Evolutionary conservation across 2,888 invertebrate genomes (phyloP).

Genomic region (Laothoe populi): DNA sequence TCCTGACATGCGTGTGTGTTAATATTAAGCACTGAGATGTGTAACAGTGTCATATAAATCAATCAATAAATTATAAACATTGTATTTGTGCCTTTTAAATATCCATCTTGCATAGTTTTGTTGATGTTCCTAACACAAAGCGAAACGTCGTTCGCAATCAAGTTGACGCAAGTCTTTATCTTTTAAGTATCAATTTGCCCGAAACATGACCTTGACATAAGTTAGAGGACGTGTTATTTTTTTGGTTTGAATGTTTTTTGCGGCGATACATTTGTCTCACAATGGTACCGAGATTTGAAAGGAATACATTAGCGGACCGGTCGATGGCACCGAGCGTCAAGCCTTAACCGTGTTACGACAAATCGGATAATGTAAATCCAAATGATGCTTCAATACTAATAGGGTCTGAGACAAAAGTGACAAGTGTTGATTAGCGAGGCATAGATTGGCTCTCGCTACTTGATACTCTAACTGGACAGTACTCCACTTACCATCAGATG

Average conservation of each 20-base stretch:
- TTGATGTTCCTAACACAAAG: too few relatives aligned
- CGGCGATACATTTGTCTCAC: constrained; percentile 70
- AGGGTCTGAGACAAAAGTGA: constrained; percentile 40
- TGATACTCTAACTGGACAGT: too few relatives aligned
- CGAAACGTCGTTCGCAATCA: constrained; percentile 42
- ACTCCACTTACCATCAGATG: too few relatives aligned
- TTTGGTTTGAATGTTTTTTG: constrained; percentile 69
- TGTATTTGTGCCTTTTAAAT: too few relatives aligned
- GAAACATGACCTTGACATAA: constrained; percentile 59
- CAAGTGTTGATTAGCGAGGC: too few relatives aligned
- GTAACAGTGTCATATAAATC: too few relatives aligned
- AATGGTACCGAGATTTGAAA: constrained; percentile 68
- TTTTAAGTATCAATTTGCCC: constrained; percentile 48
- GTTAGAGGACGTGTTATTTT: constrained; percentile 64
- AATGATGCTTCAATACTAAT: constrained; percentile 44
- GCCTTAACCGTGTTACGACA: constrained; percentile 41
- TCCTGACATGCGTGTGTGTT: too few relatives aligned
- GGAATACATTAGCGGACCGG: constrained; percentile 73
- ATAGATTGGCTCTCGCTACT: too few relatives aligned
- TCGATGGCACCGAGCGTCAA: constrained; percentile 55
- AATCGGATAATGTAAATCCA: constrained; percentile 47
- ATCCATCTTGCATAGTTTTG: too few relatives aligned
- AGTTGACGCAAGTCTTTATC: constrained; percentile 57
- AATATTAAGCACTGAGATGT: too few relatives aligned
- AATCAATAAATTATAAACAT: too few relatives aligned